phyloP scores from a whole-genome alignment of 2,888 invertebrate genomes.

The Teleogryllus oceanicus region DNA sequence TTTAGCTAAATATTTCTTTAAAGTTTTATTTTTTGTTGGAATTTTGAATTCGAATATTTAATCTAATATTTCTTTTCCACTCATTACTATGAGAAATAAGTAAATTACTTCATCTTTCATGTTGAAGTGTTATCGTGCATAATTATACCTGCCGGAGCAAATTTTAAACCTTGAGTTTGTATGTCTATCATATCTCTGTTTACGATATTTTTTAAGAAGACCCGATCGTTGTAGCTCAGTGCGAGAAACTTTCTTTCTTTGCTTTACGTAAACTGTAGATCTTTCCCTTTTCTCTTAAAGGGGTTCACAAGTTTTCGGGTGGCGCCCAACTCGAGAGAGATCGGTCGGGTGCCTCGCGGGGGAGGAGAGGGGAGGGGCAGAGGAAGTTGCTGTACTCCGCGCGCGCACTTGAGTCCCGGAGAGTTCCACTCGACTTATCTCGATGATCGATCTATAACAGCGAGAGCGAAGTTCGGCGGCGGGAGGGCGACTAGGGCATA shows the following conservation, averaged over 20 bases:
- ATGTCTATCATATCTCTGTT: background rate
- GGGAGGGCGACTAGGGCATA: background rate
- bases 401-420: background rate
- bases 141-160: too few species aligned
- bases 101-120: too few species aligned
- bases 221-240: background rate
- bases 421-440: constrained; percentile 1
- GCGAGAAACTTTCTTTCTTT: background rate
- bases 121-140: too few species aligned
- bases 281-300: background rate
- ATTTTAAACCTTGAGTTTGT: background rate
- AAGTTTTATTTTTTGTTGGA: too few species aligned
- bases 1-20: too few species aligned
- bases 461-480: background rate
- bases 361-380: background rate
- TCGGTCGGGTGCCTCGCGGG: background rate
- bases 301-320: constrained; percentile 8
- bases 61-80: too few species aligned
- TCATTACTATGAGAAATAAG: too few species aligned
- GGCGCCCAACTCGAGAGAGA: background rate
- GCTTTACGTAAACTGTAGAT: constrained; percentile 9
- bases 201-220: background rate
- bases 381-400: constrained; percentile 6
- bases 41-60: too few species aligned
- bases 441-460: constrained; percentile 10